Evolutionary conservation across 2,113 vertebrate species (phyloP), one percentile per base, ranked within the genome.

Genomic region (Spilogale gracilis): DNA sequence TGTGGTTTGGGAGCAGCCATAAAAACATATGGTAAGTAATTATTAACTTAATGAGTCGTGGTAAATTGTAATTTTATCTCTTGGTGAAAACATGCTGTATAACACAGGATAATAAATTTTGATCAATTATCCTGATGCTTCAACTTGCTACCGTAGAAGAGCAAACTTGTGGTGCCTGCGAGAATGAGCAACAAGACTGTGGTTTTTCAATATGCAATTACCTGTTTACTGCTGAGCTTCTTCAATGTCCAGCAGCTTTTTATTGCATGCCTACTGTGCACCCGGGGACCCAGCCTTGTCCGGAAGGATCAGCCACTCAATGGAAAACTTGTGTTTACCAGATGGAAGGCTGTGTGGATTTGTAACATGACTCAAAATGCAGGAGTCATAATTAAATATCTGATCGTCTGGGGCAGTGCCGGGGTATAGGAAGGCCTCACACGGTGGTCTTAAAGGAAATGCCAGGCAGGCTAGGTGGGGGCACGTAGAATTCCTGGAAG

Each of bases 1-100:
- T 16, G 4, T 63, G 67, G 84, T 74, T 97, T 90, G 85, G 92
- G 91, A 96, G 85, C 81, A 89, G 96, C 91, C 86, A 71, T 96
- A 93, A 97, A 97, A 97, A 85, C 97, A 98, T 65, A 90, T 88
- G 83, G n/a, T 74, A 92, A 93, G 45, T 94, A 96, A 97, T 94
- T 80, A 84, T 73, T 3, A 25, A 96, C 45, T 38, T 87, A 95
- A 98, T 96, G 97, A 97, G 90, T 97, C 32, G 23, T 97, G 88
- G 94, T 95, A 89, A n/a, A 54, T 32, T 27, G 21, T 18, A 13
- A 89, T 98, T 97, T 97, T 92, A 76, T n/a, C 85, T 97, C 95
- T 96, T 82, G 89, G 97, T 0, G 1, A 61, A 94, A 76, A 92
- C 65, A 91, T 86, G 89, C 10, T 93, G 30, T 80, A 58, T 94